Evolutionary conservation across 2,113 vertebrate species (phyloP).

Genomic region (Cyprinus carpio): DNA sequence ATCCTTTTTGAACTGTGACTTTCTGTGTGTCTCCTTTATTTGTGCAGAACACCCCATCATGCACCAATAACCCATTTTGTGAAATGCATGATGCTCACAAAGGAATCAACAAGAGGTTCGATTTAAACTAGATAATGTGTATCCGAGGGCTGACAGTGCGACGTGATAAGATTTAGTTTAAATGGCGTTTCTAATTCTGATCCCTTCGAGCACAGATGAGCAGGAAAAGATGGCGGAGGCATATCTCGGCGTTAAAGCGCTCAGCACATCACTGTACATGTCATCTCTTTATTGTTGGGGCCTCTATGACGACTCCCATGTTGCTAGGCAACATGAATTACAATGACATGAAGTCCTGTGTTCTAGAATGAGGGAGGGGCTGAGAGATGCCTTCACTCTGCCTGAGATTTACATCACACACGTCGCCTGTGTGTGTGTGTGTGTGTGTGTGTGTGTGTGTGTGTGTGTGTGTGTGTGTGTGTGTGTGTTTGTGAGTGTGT

Average conservation of each 20-base stretch:
- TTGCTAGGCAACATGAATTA: slow-evolving; percentile 64
- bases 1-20: slow-evolving; percentile 22
- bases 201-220: slow-evolving; percentile 31
- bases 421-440: neutral
- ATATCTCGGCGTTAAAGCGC: slow-evolving; percentile 47
- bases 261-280: slow-evolving; percentile 58
- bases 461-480: neutral
- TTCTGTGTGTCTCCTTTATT: slow-evolving; percentile 19
- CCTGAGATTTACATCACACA: slow-evolving; percentile 29
- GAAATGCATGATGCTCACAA: neutral
- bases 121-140: neutral
- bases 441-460: slow-evolving; percentile 30
- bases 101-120: neutral
- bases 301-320: slow-evolving; percentile 59
- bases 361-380: slow-evolving; percentile 56
- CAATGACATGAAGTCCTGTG: slow-evolving; percentile 59
- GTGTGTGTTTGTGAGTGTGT: neutral
- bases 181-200: slow-evolving; percentile 30
- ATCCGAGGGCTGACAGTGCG: neutral
- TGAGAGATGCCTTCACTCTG: slow-evolving; percentile 55
- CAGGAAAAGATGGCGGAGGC: slow-evolving; percentile 54
- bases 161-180: neutral
- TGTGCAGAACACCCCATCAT: neutral
- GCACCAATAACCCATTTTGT: neutral
- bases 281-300: slow-evolving; percentile 59